A percentile compares a stretch with the other conserved stretches of the same genome.
phyloP scores from a whole-genome alignment of 2,113 vertebrate genomes.

The Origma solitaria region DNA sequence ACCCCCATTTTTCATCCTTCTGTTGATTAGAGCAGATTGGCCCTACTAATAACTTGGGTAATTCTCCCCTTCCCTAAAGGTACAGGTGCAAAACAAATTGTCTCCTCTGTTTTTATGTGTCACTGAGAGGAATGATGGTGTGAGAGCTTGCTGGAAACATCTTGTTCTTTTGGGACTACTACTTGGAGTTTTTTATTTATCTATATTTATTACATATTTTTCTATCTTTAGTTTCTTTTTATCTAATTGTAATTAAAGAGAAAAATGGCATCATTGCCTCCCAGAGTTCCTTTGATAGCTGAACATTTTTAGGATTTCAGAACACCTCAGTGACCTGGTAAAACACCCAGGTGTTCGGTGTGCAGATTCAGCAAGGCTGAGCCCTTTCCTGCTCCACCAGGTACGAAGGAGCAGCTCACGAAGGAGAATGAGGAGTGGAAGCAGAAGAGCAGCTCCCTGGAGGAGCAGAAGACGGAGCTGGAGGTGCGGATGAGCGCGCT shows the following conservation, averaged over 20 bases:
- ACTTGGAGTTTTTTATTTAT: not conserved
- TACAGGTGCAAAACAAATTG: not conserved
- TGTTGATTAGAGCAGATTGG: not conserved
- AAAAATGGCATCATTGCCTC: not conserved
- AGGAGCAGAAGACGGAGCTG: conserved; percentile 88
- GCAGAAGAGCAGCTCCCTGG: conserved; percentile 72
- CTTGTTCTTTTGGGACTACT: not conserved
- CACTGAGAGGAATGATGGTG: not conserved
- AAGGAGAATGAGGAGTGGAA: conserved; percentile 93
- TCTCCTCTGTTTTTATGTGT: not conserved
- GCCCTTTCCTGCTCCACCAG: conserved; percentile 55
- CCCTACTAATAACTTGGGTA: accelerated
- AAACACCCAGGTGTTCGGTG: not conserved
- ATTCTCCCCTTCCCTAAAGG: not conserved
- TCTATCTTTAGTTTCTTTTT: not conserved
- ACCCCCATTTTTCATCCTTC: not conserved
- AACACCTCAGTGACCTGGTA: not conserved
- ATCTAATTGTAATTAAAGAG: not conserved
- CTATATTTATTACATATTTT: not conserved
- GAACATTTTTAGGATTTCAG: not conserved
- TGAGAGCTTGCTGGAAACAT: not conserved
- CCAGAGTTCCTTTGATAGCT: not conserved
- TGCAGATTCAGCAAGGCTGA: not conserved
- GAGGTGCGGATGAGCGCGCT: conserved; percentile 92
- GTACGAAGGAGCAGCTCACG: conserved; percentile 82